Evolutionary conservation across 1,140 invertebrate genomes (phyloP).

Genomic region (Drosophila paulistorum): DNA sequence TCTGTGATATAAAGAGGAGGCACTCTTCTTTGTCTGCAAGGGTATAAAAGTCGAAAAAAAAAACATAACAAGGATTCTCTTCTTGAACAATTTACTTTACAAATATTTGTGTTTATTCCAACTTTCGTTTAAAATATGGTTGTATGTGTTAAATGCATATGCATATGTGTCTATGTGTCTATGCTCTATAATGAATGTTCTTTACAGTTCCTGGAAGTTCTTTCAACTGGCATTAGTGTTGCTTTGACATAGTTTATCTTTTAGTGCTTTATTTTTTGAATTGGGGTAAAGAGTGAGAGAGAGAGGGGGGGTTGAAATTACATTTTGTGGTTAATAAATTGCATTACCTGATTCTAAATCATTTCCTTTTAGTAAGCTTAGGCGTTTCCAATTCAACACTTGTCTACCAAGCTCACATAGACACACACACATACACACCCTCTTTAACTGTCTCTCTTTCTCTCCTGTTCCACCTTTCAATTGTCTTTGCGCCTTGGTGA

Average conservation of each 20-base stretch:
- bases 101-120: no score
- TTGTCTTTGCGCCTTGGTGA: constrained; percentile 51
- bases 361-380: constrained; percentile 7
- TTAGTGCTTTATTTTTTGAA: background rate
- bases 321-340: constrained; percentile 13
- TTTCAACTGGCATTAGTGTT: background rate
- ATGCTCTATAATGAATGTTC: background rate
- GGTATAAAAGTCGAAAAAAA: no score
- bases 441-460: background rate
- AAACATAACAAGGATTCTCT: no score
- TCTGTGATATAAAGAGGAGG: no score
- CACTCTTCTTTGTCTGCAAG: no score
- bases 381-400: constrained; percentile 12
- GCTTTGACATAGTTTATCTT: background rate
- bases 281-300: background rate
- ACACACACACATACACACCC: background rate
- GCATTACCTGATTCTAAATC: constrained; percentile 14
- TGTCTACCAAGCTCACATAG: background rate
- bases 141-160: background rate
- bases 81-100: no score
- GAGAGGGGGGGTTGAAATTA: background rate
- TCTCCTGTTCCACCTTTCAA: constrained; percentile 6
- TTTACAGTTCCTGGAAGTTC: background rate
- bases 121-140: background rate
- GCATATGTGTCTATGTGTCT: background rate